These are phyloP conservation scores for Peromyscus nudipes DNA, from an alignment of 2,797 vertebrate genomes.

Conservation along the genomic window DNA sequence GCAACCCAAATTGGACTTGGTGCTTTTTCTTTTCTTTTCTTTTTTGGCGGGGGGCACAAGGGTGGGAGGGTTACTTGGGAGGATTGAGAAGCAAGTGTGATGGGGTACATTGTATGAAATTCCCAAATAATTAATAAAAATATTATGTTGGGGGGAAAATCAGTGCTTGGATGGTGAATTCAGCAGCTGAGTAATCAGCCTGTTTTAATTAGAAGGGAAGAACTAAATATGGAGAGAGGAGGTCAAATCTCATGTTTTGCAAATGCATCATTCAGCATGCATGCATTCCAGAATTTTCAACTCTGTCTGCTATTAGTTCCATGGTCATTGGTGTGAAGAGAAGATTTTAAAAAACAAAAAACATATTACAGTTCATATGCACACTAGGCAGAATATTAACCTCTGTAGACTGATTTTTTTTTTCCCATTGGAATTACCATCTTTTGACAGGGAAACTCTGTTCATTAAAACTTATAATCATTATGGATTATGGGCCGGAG, in stretches of 20 bases:
- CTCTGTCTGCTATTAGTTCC: not conserved
- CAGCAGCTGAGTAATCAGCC: not conserved
- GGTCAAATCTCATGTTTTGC: not conserved
- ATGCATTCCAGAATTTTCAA: slow-evolving; percentile 7
- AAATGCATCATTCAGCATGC: not conserved
- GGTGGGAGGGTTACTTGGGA: not conserved
- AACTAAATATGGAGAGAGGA: not conserved
- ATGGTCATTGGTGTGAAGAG: not conserved
- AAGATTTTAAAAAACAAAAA: not conserved
- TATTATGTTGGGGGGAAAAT: not conserved
- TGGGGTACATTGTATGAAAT: not conserved
- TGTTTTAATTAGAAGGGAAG: slow-evolving; percentile 4
- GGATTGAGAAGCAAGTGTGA: not conserved
- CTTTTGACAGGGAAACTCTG: not conserved
- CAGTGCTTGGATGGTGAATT: not conserved
- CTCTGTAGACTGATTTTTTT: not conserved
- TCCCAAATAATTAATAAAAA: not conserved
- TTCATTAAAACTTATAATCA: not conserved
- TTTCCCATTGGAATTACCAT: slow-evolving; percentile 38
- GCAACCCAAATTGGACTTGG: not conserved
- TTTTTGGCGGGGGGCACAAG: too few relatives aligned
- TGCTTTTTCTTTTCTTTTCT: not conserved
- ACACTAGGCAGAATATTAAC: slow-evolving; percentile 22
- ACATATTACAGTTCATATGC: not conserved
- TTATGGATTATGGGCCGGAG: not conserved